These are phyloP conservation scores for Temnopleurus reevesii DNA, from an alignment of 53 echinoderm and acorn worm genomes.

Conservation along the genomic window DNA sequence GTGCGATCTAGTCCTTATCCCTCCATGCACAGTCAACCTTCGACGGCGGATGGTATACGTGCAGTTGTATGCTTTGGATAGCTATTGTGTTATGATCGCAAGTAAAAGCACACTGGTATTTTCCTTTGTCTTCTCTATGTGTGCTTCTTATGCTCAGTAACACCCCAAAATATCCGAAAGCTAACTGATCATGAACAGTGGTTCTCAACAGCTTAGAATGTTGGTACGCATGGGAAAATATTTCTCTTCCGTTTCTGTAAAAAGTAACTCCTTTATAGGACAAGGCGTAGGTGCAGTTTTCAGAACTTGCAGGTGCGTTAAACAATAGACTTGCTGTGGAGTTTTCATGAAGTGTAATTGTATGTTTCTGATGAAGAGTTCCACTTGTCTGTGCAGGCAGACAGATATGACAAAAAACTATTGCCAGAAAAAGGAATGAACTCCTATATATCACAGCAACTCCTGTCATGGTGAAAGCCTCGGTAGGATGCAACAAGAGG, in stretches of 20 bases:
- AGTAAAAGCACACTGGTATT: slow-evolving; percentile 11
- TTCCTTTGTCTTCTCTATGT: slow-evolving; percentile 1
- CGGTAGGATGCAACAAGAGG: neutral
- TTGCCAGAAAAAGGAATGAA: neutral
- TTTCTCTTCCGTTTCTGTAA: neutral
- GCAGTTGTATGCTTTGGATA: neutral
- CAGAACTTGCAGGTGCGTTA: neutral
- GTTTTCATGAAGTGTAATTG: neutral
- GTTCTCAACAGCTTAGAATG: neutral
- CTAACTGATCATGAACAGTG: neutral
- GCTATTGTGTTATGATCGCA: neutral
- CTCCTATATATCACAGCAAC: neutral
- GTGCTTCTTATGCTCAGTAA: neutral
- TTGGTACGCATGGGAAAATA: neutral
- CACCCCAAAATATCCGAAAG: neutral
- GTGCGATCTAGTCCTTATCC: neutral
- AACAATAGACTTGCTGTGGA: neutral
- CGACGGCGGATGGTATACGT: neutral
- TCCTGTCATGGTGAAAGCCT: neutral
- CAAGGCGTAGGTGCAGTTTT: neutral
- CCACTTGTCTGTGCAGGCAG: neutral
- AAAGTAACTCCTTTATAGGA: slow-evolving; percentile 17
- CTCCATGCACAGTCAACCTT: neutral
- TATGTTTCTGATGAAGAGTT: neutral
- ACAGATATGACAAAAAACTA: neutral